Percentiles rank a stretch among this genome's conserved stretches.
phyloP scores from a whole-genome alignment of 2,888 invertebrate genomes.

The Sipha maydis region DNA sequence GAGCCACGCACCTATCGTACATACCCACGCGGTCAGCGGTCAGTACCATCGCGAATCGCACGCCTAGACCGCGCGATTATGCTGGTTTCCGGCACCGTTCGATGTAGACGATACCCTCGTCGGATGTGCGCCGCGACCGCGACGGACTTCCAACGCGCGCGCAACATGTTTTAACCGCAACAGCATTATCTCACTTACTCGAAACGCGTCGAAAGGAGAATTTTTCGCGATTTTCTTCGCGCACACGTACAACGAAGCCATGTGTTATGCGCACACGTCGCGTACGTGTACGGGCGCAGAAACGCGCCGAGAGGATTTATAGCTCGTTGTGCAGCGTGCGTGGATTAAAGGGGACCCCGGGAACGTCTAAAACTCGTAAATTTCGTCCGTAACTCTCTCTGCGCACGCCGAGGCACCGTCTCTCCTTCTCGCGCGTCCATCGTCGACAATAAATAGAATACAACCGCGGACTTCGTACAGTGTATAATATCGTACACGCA shows the following conservation, averaged over 20 bases:
- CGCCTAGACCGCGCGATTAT: no score
- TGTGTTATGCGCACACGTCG: no score
- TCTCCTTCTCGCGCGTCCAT: neutral
- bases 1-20: no score
- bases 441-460: conserved; percentile 14
- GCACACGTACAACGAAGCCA: no score
- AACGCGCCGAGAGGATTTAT: conserved; percentile 29
- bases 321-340: neutral
- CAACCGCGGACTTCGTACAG: neutral
- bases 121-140: no score
- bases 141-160: no score
- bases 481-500: neutral
- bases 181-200: no score
- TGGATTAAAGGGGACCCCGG: conserved; percentile 22
- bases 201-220: neutral
- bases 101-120: no score
- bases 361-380: conserved; percentile 45
- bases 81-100: no score
- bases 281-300: neutral
- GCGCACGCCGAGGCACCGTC: neutral
- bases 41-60: no score
- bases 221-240: neutral
- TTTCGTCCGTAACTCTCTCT: neutral
- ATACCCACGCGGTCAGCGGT: no score
- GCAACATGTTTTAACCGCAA: no score